Evolutionary conservation across 37 sponge, comb jelly and placozoan genomes (phyloP).

Genomic region (Tethya wilhelma): DNA sequence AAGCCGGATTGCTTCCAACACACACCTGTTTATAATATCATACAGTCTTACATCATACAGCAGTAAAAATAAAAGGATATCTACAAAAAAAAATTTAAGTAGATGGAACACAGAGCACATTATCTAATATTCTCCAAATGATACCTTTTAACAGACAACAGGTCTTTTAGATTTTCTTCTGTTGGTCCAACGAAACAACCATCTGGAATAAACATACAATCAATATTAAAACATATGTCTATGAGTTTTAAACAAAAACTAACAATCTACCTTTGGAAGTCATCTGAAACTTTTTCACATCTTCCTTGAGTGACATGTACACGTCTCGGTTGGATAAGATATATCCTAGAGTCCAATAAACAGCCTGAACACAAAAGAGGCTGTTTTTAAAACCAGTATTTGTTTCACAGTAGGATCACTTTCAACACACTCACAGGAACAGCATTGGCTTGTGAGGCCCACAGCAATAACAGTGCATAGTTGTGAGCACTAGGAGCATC

Average conservation of each 20-base stretch:
- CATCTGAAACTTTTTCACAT: neutral
- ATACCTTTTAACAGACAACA: neutral
- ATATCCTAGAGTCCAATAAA: conserved; percentile 62
- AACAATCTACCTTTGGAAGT: neutral
- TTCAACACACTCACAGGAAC: conserved; percentile 60
- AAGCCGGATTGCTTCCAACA: conserved; percentile 77
- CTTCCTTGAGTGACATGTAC: conserved; percentile 9
- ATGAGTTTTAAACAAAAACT: neutral
- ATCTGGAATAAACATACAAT: too few relatives aligned
- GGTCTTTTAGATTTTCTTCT: neutral
- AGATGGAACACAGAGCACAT: neutral
- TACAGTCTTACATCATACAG: neutral
- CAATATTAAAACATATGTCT: neutral
- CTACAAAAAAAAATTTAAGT: neutral
- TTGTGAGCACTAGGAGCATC: conserved; percentile 63
- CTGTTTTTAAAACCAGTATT: neutral
- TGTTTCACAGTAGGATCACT: neutral
- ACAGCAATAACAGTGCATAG: conserved; percentile 76
- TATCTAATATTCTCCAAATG: too few relatives aligned
- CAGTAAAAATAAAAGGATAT: too few relatives aligned
- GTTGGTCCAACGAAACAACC: too few relatives aligned
- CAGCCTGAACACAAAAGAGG: conserved; percentile 6
- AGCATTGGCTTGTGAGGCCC: conserved; percentile 92
- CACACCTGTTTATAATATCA: conserved; percentile 40
- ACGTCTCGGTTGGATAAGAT: conserved; percentile 34